Evolutionary conservation across 2,888 invertebrate species (phyloP).

Genomic region (Eristalinus aeneus): DNA sequence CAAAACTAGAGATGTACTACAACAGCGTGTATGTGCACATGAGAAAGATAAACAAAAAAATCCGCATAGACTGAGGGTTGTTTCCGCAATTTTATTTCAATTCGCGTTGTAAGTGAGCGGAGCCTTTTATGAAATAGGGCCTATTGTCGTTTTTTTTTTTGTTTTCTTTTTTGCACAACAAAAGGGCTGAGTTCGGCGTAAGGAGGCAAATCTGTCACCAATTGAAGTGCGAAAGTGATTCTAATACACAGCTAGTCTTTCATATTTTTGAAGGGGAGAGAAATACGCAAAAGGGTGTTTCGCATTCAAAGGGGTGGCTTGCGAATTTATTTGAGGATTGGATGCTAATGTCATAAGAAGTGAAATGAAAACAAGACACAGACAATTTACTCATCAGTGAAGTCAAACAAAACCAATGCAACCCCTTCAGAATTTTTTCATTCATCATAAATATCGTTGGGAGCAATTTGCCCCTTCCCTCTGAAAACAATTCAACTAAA

Average conservation of each 20-base stretch:
- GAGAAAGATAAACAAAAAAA: not conserved
- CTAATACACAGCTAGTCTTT: not conserved
- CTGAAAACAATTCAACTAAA: no score
- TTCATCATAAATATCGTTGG: no score
- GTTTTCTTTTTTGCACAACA: no score
- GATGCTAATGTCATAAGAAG: not conserved
- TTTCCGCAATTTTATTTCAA: not conserved
- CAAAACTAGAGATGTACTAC: not conserved
- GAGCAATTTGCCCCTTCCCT: no score
- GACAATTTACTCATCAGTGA: no score
- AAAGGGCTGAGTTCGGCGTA: not conserved
- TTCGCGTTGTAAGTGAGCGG: not conserved
- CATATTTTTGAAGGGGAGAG: not conserved
- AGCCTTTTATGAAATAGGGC: not conserved
- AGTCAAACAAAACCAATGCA: no score
- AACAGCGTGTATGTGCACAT: not conserved
- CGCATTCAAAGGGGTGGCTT: not conserved
- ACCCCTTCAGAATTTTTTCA: no score
- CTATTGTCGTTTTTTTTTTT: not conserved
- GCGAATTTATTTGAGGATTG: no score
- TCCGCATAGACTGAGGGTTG: not conserved
- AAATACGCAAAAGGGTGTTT: not conserved
- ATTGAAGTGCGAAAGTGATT: not conserved
- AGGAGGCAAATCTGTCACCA: not conserved
- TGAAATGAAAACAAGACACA: no score